Base-by-base conservation (phyloP, 2,888 invertebrate species). In the Lasioglossum marginatum region DNA sequence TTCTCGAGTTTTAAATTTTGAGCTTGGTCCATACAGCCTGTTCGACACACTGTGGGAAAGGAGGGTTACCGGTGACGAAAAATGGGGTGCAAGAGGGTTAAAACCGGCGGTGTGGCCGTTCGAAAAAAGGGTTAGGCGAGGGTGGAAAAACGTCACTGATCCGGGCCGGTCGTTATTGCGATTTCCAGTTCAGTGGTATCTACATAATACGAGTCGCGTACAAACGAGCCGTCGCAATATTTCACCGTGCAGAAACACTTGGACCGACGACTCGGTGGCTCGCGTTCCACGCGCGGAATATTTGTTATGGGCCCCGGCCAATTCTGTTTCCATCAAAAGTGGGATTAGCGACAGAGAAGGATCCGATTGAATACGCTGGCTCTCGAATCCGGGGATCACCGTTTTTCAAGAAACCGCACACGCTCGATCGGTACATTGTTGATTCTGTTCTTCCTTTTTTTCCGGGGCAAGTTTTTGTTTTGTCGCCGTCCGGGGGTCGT, bases 141-240 rank as follows among this genome's bases (percentile, higher is more conserved):
- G 52, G 52, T 52, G 63, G 1, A 63, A 63, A 60, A 86, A 79
- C 77, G 87, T 63, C 73, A 78, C 63, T 85, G 82, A 85, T 85
- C 74, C 82, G 60, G 23, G 34, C 31, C 81, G 80, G 78, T 87
- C 84, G 89, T 89, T 89, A 89, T 89, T 89, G 88, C 89, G 81
- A 89, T 89, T 89, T 83, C 88, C 88, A 86, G 86, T 83, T 87
- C 82, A 86, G 63, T 86, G 86, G 77, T 82, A 89, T 89, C 88
- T 86, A 77, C 89, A 86, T 89, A 89, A 89, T 89, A 81, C 78
- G 87, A 52, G 74, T 43, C 75, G 63, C 66, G 66, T 34, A 34
- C 66, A 34, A 82, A 80, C 83, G 57, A 31, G 79, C 76, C 77
- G 80, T 79, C 82, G 89, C 83, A 85, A 89, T 89, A 89, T 86